Conservation (phyloP, 2,113 vertebrate genomes). For the Festucalex cinctus region DNA sequence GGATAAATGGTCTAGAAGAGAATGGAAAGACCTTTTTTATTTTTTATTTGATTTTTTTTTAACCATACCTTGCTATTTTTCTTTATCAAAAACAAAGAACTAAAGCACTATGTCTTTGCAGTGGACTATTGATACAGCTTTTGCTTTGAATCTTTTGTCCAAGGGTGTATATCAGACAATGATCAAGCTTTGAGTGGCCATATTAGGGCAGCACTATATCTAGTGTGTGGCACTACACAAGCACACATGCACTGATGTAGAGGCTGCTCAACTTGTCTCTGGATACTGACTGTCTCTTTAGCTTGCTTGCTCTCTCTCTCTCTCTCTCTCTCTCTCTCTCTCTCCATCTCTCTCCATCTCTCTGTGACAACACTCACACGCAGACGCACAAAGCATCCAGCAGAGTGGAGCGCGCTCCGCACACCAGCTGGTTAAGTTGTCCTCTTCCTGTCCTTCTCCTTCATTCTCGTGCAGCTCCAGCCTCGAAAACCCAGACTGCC, state of each 20-base stretch:
- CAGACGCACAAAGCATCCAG: conserved; percentile 1
- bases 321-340: background rate
- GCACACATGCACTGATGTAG: background rate
- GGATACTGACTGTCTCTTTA: background rate
- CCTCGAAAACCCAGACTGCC: conserved; percentile 14
- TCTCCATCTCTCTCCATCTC: no score
- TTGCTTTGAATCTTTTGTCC: background rate
- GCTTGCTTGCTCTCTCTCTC: background rate
- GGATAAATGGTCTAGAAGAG: no score
- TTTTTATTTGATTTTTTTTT: no score
- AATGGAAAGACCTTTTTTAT: no score
- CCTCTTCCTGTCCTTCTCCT: conserved; percentile 2
- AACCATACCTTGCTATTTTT: no score
- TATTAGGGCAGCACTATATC: background rate
- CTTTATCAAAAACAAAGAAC: no score
- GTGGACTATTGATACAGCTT: background rate
- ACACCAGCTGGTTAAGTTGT: conserved; percentile 34
- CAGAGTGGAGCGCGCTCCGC: background rate
- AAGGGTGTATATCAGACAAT: background rate
- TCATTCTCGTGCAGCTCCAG: conserved; percentile 15
- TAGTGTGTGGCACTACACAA: background rate
- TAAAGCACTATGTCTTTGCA: background rate
- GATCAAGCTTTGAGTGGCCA: background rate
- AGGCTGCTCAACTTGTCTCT: background rate
- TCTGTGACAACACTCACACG: conserved; percentile 1